These are phyloP conservation scores for Resseliella maxima DNA, from an alignment of 2,888 invertebrate genomes.

Conservation along the genomic window DNA sequence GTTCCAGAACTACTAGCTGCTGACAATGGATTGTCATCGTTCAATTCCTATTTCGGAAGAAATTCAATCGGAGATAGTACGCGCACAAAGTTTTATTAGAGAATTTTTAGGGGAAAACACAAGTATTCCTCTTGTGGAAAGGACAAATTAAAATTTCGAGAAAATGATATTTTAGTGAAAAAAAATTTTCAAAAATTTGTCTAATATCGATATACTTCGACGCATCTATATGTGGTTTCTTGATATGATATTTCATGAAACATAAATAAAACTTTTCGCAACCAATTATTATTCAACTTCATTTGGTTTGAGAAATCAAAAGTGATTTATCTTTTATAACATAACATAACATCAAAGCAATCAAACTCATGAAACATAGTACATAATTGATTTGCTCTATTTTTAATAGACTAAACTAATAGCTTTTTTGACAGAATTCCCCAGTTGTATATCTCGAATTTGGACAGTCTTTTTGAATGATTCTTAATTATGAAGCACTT, in stretches of 20 bases:
- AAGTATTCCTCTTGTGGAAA: too few species aligned
- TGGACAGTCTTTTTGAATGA: neutral
- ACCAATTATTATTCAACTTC: neutral
- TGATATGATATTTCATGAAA: slow-evolving; percentile 15
- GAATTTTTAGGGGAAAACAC: too few species aligned
- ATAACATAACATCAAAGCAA: neutral
- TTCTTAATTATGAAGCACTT: neutral
- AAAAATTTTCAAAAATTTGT: neutral
- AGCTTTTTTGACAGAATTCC: neutral
- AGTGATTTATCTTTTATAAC: neutral
- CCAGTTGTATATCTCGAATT: neutral
- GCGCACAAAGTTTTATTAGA: slow-evolving; percentile 16
- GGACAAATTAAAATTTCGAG: neutral
- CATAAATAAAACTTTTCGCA: neutral
- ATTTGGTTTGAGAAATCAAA: neutral
- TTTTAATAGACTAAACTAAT: neutral
- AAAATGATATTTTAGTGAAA: neutral
- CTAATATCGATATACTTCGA: neutral
- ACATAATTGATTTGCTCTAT: neutral
- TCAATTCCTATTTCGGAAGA: slow-evolving; percentile 61
- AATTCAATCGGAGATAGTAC: slow-evolving; percentile 39
- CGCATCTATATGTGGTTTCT: neutral
- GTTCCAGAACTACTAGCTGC: slow-evolving; percentile 65
- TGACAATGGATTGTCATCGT: slow-evolving; percentile 66
- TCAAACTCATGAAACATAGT: slow-evolving; percentile 13